Base-by-base conservation (phyloP, 2,797 vertebrate species). In the Falco berigora region DNA sequence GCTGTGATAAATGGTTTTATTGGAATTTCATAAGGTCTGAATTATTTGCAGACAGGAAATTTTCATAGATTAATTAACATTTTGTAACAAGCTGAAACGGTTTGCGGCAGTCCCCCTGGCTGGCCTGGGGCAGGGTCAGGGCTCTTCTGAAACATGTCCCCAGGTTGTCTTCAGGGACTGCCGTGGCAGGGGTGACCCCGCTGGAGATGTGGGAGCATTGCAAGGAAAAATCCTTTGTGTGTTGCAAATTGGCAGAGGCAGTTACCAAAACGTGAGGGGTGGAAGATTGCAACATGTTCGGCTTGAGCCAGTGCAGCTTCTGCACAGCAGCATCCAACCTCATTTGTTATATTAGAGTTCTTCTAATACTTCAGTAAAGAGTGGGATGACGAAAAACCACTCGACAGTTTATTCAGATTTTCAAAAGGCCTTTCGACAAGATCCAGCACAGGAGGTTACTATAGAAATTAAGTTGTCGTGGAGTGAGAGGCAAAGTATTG, bases 1-100 rank as follows among this genome's bases (percentile, higher is more conserved):
- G 95, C 95, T 96, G 92, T 96, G 96, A 96, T 96, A 88, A 96
- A 97, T 94, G 86, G 86, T 95, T 97, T 97, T 95, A 97, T 88
- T 91, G 92, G 95, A 83, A 95, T 87, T 97, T 97, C 61, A 91
- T 96, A 96, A 94, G 86, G 91, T 83, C 93, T 93, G 92, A 95
- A 90, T 92, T 97, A 96, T 95, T 94, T 96, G 92, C 74, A 94
- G 95, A 96, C 83, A 95, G 94, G 88, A 97, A 93, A 96, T 97
- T 93, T 95, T 95, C 36, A 72, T 88, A 86, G 74, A 94, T 96
- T 97, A 97, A 97, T 97, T 97, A 96, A 94, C 94, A 83, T 84
- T 94, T 95, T 94, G 96, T 91, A 95, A 95, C 27, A 5, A 93
- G 77, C 49, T 49, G 50, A 44, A 88, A 83, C 4, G 12, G 71